These are phyloP conservation scores for Protobothrops flavoviridis DNA, from an alignment of 2,113 vertebrate species.

Conservation along the genomic window DNA sequence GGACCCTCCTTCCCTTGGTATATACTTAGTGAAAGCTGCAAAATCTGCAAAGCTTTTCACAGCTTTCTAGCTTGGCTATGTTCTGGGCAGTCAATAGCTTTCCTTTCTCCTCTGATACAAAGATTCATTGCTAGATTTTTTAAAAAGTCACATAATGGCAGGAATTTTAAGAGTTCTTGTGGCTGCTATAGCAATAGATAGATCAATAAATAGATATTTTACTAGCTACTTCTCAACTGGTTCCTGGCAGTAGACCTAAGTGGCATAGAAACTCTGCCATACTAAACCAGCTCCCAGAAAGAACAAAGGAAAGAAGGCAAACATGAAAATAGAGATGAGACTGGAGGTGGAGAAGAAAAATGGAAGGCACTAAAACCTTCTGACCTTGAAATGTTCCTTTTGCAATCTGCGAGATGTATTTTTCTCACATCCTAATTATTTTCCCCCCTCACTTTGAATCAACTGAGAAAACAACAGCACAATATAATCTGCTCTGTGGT, in stretches of 20 bases:
- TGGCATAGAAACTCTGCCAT: no score
- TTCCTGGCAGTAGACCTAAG: background rate
- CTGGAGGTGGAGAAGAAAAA: background rate
- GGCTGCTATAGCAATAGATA: background rate
- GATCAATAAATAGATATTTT: background rate
- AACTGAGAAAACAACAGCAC: background rate
- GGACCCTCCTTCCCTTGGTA: background rate
- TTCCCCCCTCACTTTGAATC: background rate
- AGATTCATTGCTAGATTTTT: background rate
- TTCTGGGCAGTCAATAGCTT: background rate
- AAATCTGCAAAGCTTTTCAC: background rate
- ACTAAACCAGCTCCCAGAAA: background rate
- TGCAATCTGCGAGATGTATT: background rate
- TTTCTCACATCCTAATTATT: background rate
- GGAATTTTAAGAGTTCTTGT: background rate
- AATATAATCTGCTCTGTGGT: background rate
- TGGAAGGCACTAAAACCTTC: background rate
- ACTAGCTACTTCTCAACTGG: background rate
- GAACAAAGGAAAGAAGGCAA: background rate
- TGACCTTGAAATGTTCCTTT: background rate
- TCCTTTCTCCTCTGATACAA: background rate
- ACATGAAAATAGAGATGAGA: background rate
- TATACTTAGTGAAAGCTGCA: background rate
- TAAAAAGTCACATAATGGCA: background rate
- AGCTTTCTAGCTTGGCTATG: background rate